Conservation (phyloP, 2,113 vertebrate species). For the Salvelinus alpinus region DNA sequence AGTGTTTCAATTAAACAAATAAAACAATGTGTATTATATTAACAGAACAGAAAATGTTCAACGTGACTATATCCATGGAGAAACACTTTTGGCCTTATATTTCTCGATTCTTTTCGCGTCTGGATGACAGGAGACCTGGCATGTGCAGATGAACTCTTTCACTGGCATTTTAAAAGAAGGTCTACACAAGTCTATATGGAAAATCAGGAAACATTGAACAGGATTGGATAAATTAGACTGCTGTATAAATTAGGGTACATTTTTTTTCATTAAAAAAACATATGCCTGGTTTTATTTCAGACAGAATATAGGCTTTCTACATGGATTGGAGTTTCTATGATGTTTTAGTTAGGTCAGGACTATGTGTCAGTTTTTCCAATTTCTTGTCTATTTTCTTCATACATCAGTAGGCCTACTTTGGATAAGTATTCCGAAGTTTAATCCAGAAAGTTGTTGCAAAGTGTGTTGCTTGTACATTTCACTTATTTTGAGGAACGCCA, state of each 20-base stretch:
- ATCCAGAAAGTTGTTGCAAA: no score
- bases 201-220: background rate
- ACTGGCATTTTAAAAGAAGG: constrained; percentile 30
- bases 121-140: constrained; percentile 65
- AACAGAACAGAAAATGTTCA: constrained; percentile 17
- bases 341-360: background rate
- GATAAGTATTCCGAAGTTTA: no score
- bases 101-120: constrained; percentile 65
- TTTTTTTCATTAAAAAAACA: background rate
- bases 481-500: no score
- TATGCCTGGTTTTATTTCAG: background rate
- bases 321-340: background rate
- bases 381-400: no score
- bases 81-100: constrained; percentile 51
- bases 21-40: background rate
- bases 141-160: constrained; percentile 75
- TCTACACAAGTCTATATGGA: constrained; percentile 1
- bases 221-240: constrained; percentile 4
- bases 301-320: background rate
- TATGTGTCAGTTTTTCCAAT: no score
- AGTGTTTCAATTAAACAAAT: constrained; percentile 5
- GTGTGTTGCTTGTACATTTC: no score
- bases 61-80: background rate
- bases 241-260: background rate
- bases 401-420: no score